A percentile compares a stretch with the other conserved stretches of the same genome.
phyloP scores from a whole-genome alignment of 2,888 invertebrate species.

The Crocallis elinguaria region DNA sequence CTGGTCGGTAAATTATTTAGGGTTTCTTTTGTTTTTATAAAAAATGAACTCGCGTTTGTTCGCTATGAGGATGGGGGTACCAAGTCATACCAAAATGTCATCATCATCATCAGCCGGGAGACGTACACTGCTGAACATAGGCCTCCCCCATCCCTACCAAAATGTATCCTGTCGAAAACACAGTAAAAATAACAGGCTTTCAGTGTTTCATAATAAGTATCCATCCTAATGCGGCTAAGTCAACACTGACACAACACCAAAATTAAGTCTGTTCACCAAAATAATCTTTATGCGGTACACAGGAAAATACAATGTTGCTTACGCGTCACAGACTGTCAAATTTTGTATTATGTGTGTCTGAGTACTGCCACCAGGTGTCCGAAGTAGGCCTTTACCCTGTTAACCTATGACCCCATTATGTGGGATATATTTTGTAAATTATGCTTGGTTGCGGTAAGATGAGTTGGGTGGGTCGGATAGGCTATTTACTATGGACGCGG shows the following conservation, averaged over 20 bases:
- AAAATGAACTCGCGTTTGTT: too few relatives aligned
- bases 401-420: constrained; percentile 63
- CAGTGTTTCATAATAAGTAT: not conserved
- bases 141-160: too few relatives aligned
- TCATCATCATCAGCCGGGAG: too few relatives aligned
- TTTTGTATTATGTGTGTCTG: constrained; percentile 16
- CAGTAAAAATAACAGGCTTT: not conserved
- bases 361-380: constrained; percentile 33
- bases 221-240: not conserved
- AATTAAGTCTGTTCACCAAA: not conserved
- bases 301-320: constrained; percentile 12
- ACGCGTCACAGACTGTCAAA: constrained; percentile 11
- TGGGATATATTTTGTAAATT: constrained; percentile 41
- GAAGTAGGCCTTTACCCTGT: constrained; percentile 48
- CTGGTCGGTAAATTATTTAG: constrained; percentile 36
- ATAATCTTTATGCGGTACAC: constrained; percentile 8
- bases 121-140: too few relatives aligned
- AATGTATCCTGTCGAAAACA: too few relatives aligned
- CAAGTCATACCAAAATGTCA: too few relatives aligned
- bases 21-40: too few relatives aligned
- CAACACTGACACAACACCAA: not conserved
- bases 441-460: constrained; percentile 46
- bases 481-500: constrained; percentile 10
- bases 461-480: constrained; percentile 38
- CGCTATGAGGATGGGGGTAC: too few relatives aligned